Base-by-base conservation (phyloP, 2,797 vertebrate species). In the Hydrocynus forskahlii region DNA sequence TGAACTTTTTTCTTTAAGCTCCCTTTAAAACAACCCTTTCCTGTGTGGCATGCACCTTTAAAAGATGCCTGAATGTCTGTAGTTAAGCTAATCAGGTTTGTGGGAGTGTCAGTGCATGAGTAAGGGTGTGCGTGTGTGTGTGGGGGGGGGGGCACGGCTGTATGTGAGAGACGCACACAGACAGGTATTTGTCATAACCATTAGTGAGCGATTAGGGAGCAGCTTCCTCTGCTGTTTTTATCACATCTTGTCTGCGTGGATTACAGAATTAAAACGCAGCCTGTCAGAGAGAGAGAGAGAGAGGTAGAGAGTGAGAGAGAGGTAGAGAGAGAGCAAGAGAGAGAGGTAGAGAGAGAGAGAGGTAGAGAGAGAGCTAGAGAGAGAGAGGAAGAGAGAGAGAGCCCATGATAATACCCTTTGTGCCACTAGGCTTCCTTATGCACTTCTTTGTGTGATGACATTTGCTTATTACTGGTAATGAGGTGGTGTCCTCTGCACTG, bases 261-360 rank as follows among this genome's bases (percentile, higher is more conserved):
- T 94, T 93, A 93, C 90, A 88, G 89, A 92, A 91, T 92, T 90
- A 92, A 89, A 90, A 88, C 75, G 82, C 59, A 86, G 88, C 86
- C 89, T 92, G 91, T 92, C 89, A 90, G 82, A 63, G 79, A 77
- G 23, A 62, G 81, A 80, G 50, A 23, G 82, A 86, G 64, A 69
- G 78, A 79, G 35, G 29, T 29, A 29, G 29, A 72, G 21, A 75
- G 57, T 45, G 62, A 29, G 29, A 29, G 29, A 29, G 29, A 29
- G 29, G 29, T 1, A 29, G 29, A 29, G 29, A 29, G 29, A 29
- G 29, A 29, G 29, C 29, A 3, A 29, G 62, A 72, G 70, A 78
- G 57, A 72, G 23, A 54, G 52, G n/a, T n/a, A 72, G 21, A 75
- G 55, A 54, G 62, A n/a, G 76, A n/a, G n/a, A n/a, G n/a, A n/a